A percentile compares a stretch with the other conserved stretches of the same genome.
Evolutionary conservation across 1,140 invertebrate species (phyloP).

Genomic region (Fopius arisanus): DNA sequence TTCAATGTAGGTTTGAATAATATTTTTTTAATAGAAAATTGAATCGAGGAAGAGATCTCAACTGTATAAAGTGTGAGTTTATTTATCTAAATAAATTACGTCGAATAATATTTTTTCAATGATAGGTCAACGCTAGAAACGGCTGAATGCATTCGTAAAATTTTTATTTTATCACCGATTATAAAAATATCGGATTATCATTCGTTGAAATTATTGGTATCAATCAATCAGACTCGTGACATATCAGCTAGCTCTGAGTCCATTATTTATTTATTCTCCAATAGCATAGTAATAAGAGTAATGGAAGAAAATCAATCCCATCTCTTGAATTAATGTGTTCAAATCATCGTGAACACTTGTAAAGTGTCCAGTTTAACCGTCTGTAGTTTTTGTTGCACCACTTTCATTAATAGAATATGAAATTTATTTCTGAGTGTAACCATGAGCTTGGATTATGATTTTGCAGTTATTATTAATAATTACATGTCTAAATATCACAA

Average conservation of each 20-base stretch:
- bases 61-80: slow-evolving; percentile 18
- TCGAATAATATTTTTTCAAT: slow-evolving; percentile 23
- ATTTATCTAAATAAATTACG: slow-evolving; percentile 25
- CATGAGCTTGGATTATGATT: not conserved
- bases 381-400: not conserved
- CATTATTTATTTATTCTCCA: not conserved
- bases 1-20: not conserved
- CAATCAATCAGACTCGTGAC: slow-evolving; percentile 5
- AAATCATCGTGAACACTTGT: slow-evolving; percentile 13
- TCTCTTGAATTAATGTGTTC: not conserved
- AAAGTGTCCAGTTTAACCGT: not conserved
- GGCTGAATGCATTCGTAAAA: not conserved
- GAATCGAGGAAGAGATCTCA: not conserved
- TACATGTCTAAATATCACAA: too few species aligned
- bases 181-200: not conserved
- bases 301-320: not conserved
- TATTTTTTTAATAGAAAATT: slow-evolving; percentile 7
- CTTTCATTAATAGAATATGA: not conserved
- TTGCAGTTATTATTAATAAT: too few species aligned
- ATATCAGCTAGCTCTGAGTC: slow-evolving; percentile 19
- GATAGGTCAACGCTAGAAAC: slow-evolving; percentile 12
- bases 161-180: not conserved
- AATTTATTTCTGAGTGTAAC: not conserved
- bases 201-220: not conserved
- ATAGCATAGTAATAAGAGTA: not conserved